Conservation (phyloP, 1,140 invertebrate species). For the Eurosta solidaginis region DNA sequence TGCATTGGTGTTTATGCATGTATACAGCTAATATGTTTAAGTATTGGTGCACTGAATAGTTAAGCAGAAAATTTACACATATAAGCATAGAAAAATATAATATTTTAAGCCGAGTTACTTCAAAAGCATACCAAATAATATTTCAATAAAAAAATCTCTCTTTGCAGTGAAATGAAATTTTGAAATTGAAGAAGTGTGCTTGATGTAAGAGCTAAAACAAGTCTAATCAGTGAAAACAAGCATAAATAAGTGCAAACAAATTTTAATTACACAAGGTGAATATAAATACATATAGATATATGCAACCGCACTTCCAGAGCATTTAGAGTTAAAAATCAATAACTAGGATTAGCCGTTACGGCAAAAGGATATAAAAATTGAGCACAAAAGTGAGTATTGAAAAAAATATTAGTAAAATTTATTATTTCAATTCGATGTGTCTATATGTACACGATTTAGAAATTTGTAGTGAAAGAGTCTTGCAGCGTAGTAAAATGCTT, state of each 20-base stretch:
- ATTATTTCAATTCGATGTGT: background rate
- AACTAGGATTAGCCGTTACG: conserved; percentile 35
- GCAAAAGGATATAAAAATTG: conserved; percentile 28
- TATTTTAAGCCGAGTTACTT: background rate
- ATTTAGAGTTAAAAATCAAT: conserved; percentile 35
- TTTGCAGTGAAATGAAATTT: background rate
- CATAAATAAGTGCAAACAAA: background rate
- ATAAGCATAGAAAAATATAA: background rate
- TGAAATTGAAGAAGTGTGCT: background rate
- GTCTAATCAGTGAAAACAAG: background rate
- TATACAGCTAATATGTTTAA: background rate
- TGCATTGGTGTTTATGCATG: background rate
- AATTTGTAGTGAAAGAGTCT: too few species aligned
- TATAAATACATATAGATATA: background rate
- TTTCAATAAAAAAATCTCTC: background rate
- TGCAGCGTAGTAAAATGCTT: too few species aligned
- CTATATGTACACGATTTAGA: too few species aligned
- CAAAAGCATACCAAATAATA: background rate
- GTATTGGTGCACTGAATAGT: background rate
- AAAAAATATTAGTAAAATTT: background rate
- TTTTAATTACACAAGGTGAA: background rate
- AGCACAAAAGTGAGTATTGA: conserved; percentile 3
- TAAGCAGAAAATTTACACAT: too few species aligned
- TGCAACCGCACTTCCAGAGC: background rate
- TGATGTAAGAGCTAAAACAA: background rate